Evolutionary conservation across 2,797 vertebrate species (phyloP), one percentile per base, ranked within the genome.

Genomic region (Fundulus diaphanus): DNA sequence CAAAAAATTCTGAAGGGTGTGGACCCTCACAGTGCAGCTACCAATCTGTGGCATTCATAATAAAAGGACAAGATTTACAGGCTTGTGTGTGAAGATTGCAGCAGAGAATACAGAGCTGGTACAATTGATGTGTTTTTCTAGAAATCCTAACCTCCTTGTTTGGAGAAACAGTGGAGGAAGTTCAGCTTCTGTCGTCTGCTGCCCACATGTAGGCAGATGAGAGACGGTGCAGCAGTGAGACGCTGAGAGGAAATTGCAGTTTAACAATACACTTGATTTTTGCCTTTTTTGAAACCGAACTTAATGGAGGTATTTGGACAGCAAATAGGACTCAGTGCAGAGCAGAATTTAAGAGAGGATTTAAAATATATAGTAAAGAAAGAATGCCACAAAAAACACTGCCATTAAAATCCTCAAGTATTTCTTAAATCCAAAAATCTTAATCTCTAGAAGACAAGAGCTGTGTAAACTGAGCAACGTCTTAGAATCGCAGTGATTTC

Each of bases 21-120:
- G 42, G 68, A 82, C 79, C 86, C 90, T 88, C 86, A 93, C 92
- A 92, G 91, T 92, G 93, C 93, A 92, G 87, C 87, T 87, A 92
- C 85, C 91, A 83, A 89, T 87, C 73, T 90, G 89, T 85, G 92
- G 61, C 72, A 95, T 84, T 84, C 93, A 86, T 88, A 84, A 90
- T 86, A 89, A 85, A 88, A 83, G 61, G 1, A 85, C 81, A 22
- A 27, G 29, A 66, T 66, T 44, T 77, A 33, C 29, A 65, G 13
- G 48, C 33, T 56, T 20, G 57, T 35, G 33, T 37, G 31, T 18
- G 24, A 3, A 27, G 76, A 35, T 56, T 18, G 51, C 51, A 77
- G 40, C 73, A 85, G 75, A 69, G 44, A 79, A 70, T 63, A 35
- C 68, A 22, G 71, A 74, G 48, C 54, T 78, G 22, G 49, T 80